Conservation (phyloP, 2,113 vertebrate species). For the Apodemus speciosus region DNA sequence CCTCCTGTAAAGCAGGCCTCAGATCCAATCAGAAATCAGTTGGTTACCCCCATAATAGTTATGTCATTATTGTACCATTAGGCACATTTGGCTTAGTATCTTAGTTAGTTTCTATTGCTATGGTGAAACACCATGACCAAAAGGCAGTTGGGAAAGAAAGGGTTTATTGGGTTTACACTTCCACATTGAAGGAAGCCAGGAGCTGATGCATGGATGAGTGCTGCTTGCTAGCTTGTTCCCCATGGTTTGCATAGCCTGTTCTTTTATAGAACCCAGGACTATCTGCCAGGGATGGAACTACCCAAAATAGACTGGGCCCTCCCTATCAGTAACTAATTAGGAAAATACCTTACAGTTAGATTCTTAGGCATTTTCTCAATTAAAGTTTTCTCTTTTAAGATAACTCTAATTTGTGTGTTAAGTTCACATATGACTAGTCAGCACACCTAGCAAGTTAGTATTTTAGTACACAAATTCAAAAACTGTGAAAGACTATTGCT, state of each 20-base stretch:
- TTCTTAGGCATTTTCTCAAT: not conserved
- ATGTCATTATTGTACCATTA: not conserved
- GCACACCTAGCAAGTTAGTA: not conserved
- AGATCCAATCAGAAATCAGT: not conserved
- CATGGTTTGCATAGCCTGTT: not conserved
- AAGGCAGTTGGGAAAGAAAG: not conserved
- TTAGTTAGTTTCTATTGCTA: not conserved
- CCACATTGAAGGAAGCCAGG: not conserved
- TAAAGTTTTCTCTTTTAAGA: not conserved
- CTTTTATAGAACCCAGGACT: not conserved
- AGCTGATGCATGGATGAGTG: not conserved
- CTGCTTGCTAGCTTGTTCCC: not conserved
- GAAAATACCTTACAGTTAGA: not conserved
- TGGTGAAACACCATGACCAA: not conserved
- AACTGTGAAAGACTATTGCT: not conserved
- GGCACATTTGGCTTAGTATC: not conserved
- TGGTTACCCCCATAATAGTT: not conserved
- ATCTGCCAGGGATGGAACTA: not conserved
- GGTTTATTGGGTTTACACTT: not conserved
- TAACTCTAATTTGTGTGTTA: not conserved
- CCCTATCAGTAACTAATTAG: not conserved
- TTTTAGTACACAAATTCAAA: not conserved
- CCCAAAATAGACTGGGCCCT: not conserved
- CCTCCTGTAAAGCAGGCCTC: not conserved
- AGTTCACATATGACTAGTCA: not conserved